Percentiles rank a stretch among this genome's conserved stretches.
phyloP scores from a whole-genome alignment of 1,140 invertebrate genomes.

The Danaus melanippus region DNA sequence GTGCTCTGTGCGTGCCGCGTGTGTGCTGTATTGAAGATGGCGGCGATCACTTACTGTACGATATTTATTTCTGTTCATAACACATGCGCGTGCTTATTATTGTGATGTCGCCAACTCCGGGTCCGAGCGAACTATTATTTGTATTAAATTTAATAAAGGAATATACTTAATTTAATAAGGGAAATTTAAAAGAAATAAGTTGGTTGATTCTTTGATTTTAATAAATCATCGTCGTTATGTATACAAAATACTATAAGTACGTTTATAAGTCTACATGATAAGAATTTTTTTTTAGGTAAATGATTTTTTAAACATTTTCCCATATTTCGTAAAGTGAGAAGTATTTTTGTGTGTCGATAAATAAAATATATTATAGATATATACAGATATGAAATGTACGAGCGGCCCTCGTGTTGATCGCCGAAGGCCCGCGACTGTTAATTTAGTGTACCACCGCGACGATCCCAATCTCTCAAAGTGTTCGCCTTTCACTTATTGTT shows the following conservation, averaged over 20 bases:
- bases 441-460: constrained; percentile 67
- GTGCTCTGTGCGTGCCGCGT: constrained; percentile 42
- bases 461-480: constrained; percentile 49
- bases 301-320: no score
- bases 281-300: no score
- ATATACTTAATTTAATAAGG: no score
- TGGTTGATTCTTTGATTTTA: no score
- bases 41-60: constrained; percentile 61
- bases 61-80: constrained; percentile 60
- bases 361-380: no score
- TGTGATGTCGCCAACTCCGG: constrained; percentile 18
- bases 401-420: constrained; percentile 35
- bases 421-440: constrained; percentile 51
- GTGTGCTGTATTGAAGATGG: constrained; percentile 26
- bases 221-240: no score
- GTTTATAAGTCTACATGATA: no score
- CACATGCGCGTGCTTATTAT: constrained; percentile 48
- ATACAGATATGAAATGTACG: constrained; percentile 6
- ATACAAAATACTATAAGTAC: no score
- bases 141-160: no score
- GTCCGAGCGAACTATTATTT: constrained; percentile 16
- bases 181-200: no score
- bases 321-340: no score
- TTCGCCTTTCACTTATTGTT: constrained; percentile 29
- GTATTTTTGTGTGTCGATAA: no score